Evolutionary conservation across 2,797 vertebrate species (phyloP), one percentile per base, ranked within the genome.

Genomic region (Caiman crocodilus): DNA sequence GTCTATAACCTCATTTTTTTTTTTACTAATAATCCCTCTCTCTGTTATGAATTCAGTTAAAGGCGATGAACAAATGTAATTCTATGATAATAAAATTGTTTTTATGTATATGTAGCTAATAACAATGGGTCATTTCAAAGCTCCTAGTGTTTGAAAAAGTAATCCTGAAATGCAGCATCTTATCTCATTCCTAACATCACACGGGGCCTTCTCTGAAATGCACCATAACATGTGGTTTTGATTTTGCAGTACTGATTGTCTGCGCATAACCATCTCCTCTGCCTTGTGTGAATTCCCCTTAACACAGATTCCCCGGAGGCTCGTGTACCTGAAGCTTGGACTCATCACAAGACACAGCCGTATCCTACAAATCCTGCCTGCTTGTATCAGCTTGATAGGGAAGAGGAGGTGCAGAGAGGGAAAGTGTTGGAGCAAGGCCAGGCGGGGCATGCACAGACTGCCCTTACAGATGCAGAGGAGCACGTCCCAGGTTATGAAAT

Each of bases 101-200:
- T 42, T 90, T 94, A 77, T 76, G 73, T 79, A 20, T 26, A 61
- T 80, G 89, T 94, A 96, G 96, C 93, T 89, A 92, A 94, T 69
- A 65, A 23, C 28, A 55, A 79, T 81, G 89, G 92, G 82, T 80
- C 87, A 82, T 96, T 97, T 94, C 96, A 94, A 89, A 95, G 86
- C 92, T 93, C 92, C 25, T 5, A 56, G 81, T 78, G 91, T 89
- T 96, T 90, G 82, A 91, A 73, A 69, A 96, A 94, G 94, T 94
- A 94, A 64, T 74, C 35, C 26, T 92, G 89, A 78, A 84, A 89
- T 76, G 90, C 73, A 94, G 94, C 89, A 94, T 86, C 79, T 90
- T 80, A 56, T 50, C 79, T 84, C 25, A 86, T 56, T 87, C 79
- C 76, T 92, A 94, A 56, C 57, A 59, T 78, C 12, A 25, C 28